phyloP scores from a whole-genome alignment of 2,113 vertebrate species.

The Heterotis niloticus region DNA sequence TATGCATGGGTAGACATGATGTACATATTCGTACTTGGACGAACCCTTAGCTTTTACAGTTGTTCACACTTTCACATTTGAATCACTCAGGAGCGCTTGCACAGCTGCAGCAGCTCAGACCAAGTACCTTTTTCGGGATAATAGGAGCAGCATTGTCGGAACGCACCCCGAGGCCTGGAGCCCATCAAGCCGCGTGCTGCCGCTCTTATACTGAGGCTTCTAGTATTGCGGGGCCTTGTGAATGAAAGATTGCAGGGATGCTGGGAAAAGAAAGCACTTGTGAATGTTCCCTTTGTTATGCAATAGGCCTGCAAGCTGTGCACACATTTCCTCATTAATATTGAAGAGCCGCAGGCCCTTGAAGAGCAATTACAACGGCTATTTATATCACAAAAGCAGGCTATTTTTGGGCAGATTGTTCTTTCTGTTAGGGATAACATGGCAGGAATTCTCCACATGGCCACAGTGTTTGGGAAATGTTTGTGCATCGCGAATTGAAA shows the following conservation, averaged over 20 bases:
- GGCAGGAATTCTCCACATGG: constrained; percentile 9
- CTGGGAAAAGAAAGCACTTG: background rate
- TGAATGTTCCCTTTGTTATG: background rate
- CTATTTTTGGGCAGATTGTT: constrained; percentile 4
- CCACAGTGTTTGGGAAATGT: background rate
- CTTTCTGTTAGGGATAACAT: background rate
- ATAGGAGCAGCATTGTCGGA: background rate
- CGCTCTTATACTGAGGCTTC: background rate
- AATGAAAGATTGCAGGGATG: background rate
- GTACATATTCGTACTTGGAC: no score
- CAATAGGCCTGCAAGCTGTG: constrained; percentile 5
- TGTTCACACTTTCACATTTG: no score
- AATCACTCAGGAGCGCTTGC: no score
- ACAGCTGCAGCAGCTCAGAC: no score
- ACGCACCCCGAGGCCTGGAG: no score
- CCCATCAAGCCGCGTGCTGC: background rate
- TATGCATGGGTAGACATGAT: no score
- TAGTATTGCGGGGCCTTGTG: background rate
- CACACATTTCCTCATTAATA: constrained; percentile 22
- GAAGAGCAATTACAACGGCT: constrained; percentile 18
- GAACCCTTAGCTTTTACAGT: no score
- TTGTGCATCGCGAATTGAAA: constrained; percentile 6
- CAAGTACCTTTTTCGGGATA: background rate
- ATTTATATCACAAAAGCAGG: constrained; percentile 5
- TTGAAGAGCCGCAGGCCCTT: constrained; percentile 18